A percentile compares a stretch with the other conserved stretches of the same genome.
phyloP scores from a whole-genome alignment of 2,888 invertebrate genomes.

The Habroteleia sp. region DNA sequence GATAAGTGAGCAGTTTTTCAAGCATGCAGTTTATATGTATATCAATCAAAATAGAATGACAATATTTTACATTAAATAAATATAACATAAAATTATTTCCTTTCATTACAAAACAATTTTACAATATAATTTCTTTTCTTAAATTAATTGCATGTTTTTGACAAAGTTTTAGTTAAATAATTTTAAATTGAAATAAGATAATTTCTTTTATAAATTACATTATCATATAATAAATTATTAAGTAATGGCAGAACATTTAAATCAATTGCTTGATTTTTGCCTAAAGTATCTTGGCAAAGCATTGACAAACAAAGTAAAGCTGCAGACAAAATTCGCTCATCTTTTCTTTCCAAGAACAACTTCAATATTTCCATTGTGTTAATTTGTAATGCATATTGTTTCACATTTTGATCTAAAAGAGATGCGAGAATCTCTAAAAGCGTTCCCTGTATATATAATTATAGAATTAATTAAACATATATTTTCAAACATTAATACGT shows the following conservation, averaged over 20 bases:
- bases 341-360: slow-evolving; percentile 70
- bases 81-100: no score
- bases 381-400: slow-evolving; percentile 76
- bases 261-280: slow-evolving; percentile 77
- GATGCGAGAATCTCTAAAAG: slow-evolving; percentile 76
- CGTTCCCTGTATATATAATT: slow-evolving; percentile 61
- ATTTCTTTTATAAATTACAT: slow-evolving; percentile 67
- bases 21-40: no score
- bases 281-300: slow-evolving; percentile 75
- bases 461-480: neutral
- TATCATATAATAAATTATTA: slow-evolving; percentile 73
- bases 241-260: slow-evolving; percentile 74
- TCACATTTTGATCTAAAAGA: slow-evolving; percentile 78
- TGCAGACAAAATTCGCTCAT: slow-evolving; percentile 70
- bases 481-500: neutral
- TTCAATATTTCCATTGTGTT: slow-evolving; percentile 77
- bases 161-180: no score
- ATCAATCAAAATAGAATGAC: no score
- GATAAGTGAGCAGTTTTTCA: neutral
- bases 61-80: no score
- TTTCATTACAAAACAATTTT: no score
- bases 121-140: no score
- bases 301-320: slow-evolving; percentile 75
- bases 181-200: no score
- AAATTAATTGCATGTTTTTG: no score